Base-by-base conservation (phyloP, 2,888 invertebrate species). In the Xylota sylvarum region DNA sequence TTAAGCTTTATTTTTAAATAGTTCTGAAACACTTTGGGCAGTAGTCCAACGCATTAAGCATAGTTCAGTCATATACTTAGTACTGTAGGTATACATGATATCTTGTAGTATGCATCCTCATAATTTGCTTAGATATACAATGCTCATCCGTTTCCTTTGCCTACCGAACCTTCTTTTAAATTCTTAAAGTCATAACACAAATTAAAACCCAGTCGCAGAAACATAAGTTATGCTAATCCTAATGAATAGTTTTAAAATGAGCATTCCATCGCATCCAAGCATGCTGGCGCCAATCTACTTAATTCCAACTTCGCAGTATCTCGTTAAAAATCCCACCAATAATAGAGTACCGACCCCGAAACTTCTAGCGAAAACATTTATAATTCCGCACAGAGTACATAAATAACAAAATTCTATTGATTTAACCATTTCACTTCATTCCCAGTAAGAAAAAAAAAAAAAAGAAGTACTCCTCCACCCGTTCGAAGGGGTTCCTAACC, bases 251-350 rank as follows among this genome's bases (percentile, higher is more conserved):
- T 55, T 74, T 74, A n/a, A 64, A 55, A 64, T 19, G 60, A 37
- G 17, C 46, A 56, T 76, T 76, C 56, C 55, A 65, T 40, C 43
- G 10, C 52, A 52, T 35, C 17, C 52, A 55, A 72, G 19, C 79
- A 27, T 79, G 64, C 58, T 80, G 80, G 80, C 80, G 80, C 80
- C 80, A 77, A 77, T 50, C 37, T 27, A 56, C 65, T 65, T 46
- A 50, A 40, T 62, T 40, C n/a, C 17, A 27, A 5, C 27, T 10
- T 43, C 50, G 7, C 40, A 62, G 32, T 32, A 7, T 10, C 30
- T 62, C 50, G 60, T 56, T 58, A 17, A 72, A 60, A 73, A 37
- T 5, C 12, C n/a, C n/a, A 52, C 27, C 52, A 52, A 23, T 40
- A 32, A 37, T 17, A 35, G 72, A 56, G 56, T 50, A 37, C 50